Evolutionary conservation across 2,797 vertebrate genomes (phyloP).

Genomic region (Pelobates cultripes): DNA sequence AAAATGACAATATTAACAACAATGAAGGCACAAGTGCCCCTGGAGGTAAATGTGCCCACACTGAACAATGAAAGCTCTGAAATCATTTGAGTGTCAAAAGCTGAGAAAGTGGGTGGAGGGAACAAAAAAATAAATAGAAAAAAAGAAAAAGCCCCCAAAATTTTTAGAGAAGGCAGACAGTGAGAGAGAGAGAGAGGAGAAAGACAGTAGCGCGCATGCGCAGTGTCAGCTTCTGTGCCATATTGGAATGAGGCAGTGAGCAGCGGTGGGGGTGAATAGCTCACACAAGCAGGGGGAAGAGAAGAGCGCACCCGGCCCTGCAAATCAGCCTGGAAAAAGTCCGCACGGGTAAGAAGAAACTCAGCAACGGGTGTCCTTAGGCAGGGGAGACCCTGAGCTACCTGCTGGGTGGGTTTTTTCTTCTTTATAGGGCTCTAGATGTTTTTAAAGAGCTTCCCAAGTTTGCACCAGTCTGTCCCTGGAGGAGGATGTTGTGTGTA

Average conservation of each 20-base stretch:
- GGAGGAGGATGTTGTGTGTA: constrained; percentile 52
- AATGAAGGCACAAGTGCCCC: constrained; percentile 17
- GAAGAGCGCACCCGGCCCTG: constrained; percentile 37
- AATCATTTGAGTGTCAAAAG: constrained; percentile 16
- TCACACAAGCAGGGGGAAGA: constrained; percentile 28
- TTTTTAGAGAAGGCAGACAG: constrained; percentile 41
- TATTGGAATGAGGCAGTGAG: constrained; percentile 51
- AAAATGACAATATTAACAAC: constrained; percentile 9
- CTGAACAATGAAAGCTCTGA: neutral
- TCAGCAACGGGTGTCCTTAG: constrained; percentile 49
- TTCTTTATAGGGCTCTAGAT: neutral
- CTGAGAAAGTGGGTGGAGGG: constrained; percentile 51
- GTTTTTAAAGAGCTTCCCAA: constrained; percentile 52
- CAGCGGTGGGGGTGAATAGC: constrained; percentile 40
- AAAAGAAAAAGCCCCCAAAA: constrained; percentile 1
- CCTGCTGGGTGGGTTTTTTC: constrained; percentile 37
- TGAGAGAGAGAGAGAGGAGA: constrained; percentile 23
- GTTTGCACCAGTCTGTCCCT: constrained; percentile 52
- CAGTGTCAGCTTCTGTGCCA: constrained; percentile 43
- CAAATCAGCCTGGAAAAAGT: constrained; percentile 53
- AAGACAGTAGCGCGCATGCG: constrained; percentile 32
- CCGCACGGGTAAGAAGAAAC: constrained; percentile 51
- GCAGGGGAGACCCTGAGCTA: constrained; percentile 29
- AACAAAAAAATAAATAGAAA: constrained; percentile 15
- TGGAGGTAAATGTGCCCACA: neutral